Base-by-base conservation (phyloP, 2,113 vertebrate species). In the Tragelaphus strepsiceros region DNA sequence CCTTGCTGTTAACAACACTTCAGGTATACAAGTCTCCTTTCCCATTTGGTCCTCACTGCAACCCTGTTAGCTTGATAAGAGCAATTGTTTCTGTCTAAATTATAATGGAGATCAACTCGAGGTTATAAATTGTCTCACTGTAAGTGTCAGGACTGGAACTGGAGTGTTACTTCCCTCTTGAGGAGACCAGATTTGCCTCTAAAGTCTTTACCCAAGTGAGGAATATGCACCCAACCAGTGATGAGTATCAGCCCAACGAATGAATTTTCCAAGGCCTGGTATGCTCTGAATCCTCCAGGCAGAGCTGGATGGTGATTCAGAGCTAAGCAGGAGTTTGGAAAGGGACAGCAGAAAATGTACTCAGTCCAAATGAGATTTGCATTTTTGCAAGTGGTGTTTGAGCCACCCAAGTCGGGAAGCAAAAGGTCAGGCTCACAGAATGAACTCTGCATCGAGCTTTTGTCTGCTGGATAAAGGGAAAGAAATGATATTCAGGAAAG, bases 401-500 rank as follows among this genome's bases (percentile, higher is more conserved):
- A 96, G 58, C 90, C 67, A 95, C 59, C 56, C 87, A 32, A 88
- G 84, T 1, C 51, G 54, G 39, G 11, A 78, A 58, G 87, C 12
- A 28, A 97, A 84, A 91, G 87, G 88, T 49, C 85, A 96, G 15
- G 64, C 26, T 88, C 19, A 81, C 54, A 54, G 85, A 92, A 92
- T 10, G 49, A 82, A 80, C 16, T 58, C 46, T 1, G 0, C 39
- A 4, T 35, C 56, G 62, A 92, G 84, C 71, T 80, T 96, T 93
- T 97, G 83, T 78, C 54, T 80, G 32, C 54, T 19, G 32, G 56
- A 85, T 53, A 71, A 96, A 96, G 28, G 58, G 26, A 82, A 67
- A 89, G 46, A 91, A 95, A 93, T 28, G 22, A 35, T 82, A 84
- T 19, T 95, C 59, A 39, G 88, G 89, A 77, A 97, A 97, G n/a